Evolutionary conservation across 2,888 invertebrate species (phyloP), one percentile per base, ranked within the genome.

Genomic region (Drosophila neotestacea): DNA sequence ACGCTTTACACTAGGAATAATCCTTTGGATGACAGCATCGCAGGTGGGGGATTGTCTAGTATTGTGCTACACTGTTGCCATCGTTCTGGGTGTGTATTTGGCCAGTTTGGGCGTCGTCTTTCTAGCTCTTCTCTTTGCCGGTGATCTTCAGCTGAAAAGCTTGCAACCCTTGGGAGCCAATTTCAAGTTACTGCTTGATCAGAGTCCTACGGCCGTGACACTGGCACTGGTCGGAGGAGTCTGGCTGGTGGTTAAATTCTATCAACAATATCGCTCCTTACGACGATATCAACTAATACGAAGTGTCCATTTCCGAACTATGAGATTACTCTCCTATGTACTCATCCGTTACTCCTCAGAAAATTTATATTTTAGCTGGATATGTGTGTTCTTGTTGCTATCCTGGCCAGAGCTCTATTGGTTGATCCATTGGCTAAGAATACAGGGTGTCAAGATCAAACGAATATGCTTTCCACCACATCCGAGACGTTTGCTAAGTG

Each of bases 271-370:
- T n/a, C 3, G 4, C 0, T 4, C 6, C 0, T 10, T 81, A 4
- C 69, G 71, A 66, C 42, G 32, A 1, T 10, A 16, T 6, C 2
- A 0, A 0, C 0, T 6, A 1, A 13, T 67, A 22, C 41, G 41
- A 0, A 0, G 4, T 0, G 0, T 11, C 0, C 47, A 70, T 7
- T 13, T 13, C 0, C 28, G 47, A 0, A 0, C 73, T 0, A 2
- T 76, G 16, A 58, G 64, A 4, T 0, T 9, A 1, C 1, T 66
- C 4, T 34, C 71, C 0, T 73, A 62, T n/a, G 0, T 47, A 1
- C 39, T 81, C 0, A 52, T 87, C 2, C 6, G 13, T 6, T 6
- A 2, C 2, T 32, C 79, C 5, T 81, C 82, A 44, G 70, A 70
- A 34, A 22, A 70, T 44, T 2, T 0, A 4, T 1, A 1, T 0